These are phyloP conservation scores for Hirtodrosophila trivittata DNA, from an alignment of 2,888 invertebrate species.

Conservation along the genomic window DNA sequence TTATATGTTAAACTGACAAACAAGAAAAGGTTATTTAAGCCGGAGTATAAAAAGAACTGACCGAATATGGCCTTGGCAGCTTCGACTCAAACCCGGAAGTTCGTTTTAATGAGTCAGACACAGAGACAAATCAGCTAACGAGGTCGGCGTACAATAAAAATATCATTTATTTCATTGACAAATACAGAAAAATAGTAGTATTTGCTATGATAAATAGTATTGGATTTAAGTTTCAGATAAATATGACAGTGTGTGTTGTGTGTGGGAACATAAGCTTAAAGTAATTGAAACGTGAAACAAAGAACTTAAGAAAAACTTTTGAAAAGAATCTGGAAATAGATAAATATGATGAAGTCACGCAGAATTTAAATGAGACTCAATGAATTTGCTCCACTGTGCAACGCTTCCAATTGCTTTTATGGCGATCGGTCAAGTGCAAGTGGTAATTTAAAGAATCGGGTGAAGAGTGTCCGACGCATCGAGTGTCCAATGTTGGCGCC, in stretches of 20 bases:
- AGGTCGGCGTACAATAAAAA: background rate
- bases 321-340: too few species aligned
- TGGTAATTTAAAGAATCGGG: constrained; percentile 76
- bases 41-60: too few species aligned
- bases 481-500: constrained; percentile 70
- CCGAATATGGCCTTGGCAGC: too few species aligned
- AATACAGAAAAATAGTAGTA: background rate
- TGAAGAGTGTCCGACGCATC: constrained; percentile 51
- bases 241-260: background rate
- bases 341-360: too few species aligned
- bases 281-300: too few species aligned
- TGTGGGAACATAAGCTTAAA: background rate
- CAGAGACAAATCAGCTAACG: background rate
- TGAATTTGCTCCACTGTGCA: constrained; percentile 37
- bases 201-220: too few species aligned
- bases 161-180: constrained; percentile 3
- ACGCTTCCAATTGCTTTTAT: constrained; percentile 21
- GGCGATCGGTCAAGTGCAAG: constrained; percentile 73
- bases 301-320: too few species aligned
- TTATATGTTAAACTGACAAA: too few species aligned
- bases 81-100: background rate
- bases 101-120: constrained; percentile 2
- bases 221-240: too few species aligned
- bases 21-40: too few species aligned
- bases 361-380: too few species aligned